Evolutionary conservation across 1,140 invertebrate species (phyloP).

Genomic region (fruit fly (Drosophila melanogaster)): Release_6_plus_ISO1_MT NC_004354.4:19337001-19337500

Average conservation of each 20-base stretch:
- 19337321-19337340: slow-evolving; percentile 19
- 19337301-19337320: slow-evolving; percentile 30
- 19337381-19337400: not conserved
- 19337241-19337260: slow-evolving; percentile 42
- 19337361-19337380: not conserved
- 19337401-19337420: slow-evolving; percentile 1
- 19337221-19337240: slow-evolving; percentile 41
- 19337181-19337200: not conserved
- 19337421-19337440: not conserved
- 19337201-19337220: slow-evolving; percentile 15
- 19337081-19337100: slow-evolving; percentile 15
- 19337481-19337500: too few species aligned
- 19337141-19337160: slow-evolving; percentile 22
- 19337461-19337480: too few species aligned
- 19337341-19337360: slow-evolving; percentile 37
- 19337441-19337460: not conserved
- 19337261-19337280: slow-evolving; percentile 21
- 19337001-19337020: not conserved
- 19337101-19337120: slow-evolving; percentile 23
- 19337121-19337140: slow-evolving; percentile 14
- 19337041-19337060: too few species aligned
- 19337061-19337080: not conserved
- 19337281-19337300: slow-evolving; percentile 33
- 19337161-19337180: slow-evolving; percentile 1
- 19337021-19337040: not conserved